phyloP scores from a whole-genome alignment of 2,888 invertebrate genomes.

The Ypsolopha scabrella region DNA sequence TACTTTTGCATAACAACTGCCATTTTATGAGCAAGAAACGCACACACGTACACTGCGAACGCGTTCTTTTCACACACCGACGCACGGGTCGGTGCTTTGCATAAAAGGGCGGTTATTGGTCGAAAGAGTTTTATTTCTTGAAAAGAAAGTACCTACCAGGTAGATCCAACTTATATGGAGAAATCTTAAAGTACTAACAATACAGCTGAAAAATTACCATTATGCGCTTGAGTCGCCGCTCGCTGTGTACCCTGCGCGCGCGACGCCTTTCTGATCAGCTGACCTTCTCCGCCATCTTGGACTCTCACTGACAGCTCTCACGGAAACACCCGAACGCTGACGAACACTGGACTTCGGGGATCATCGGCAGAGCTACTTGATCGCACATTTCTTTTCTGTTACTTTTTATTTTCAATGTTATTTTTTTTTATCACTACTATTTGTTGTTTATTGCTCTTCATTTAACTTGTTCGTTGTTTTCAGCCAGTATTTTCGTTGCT shows the following conservation, averaged over 20 bases:
- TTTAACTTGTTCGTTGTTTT: background rate
- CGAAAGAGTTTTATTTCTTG: too few species aligned
- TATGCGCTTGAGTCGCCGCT: slow-evolving; percentile 58
- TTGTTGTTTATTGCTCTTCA: background rate
- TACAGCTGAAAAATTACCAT: slow-evolving; percentile 42
- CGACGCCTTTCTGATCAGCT: slow-evolving; percentile 54
- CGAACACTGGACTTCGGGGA: slow-evolving; percentile 15
- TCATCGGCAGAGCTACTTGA: slow-evolving; percentile 11
- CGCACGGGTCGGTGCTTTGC: too few species aligned
- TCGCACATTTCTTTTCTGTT: slow-evolving; percentile 26
- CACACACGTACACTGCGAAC: too few species aligned
- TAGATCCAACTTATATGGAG: background rate
- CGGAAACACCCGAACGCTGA: slow-evolving; percentile 23
- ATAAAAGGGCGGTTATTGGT: too few species aligned
- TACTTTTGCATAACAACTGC: too few species aligned
- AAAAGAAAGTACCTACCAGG: background rate
- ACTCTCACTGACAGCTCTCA: slow-evolving; percentile 39
- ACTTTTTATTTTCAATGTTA: background rate
- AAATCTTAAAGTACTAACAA: background rate
- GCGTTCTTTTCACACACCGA: too few species aligned
- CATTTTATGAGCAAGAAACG: too few species aligned
- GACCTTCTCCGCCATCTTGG: slow-evolving; percentile 59
- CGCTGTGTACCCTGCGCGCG: slow-evolving; percentile 50
- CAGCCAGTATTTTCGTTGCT: background rate
- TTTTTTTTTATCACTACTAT: background rate